Evolutionary conservation across 2,888 invertebrate species (phyloP).

Genomic region (Eristalinus aeneus): DNA sequence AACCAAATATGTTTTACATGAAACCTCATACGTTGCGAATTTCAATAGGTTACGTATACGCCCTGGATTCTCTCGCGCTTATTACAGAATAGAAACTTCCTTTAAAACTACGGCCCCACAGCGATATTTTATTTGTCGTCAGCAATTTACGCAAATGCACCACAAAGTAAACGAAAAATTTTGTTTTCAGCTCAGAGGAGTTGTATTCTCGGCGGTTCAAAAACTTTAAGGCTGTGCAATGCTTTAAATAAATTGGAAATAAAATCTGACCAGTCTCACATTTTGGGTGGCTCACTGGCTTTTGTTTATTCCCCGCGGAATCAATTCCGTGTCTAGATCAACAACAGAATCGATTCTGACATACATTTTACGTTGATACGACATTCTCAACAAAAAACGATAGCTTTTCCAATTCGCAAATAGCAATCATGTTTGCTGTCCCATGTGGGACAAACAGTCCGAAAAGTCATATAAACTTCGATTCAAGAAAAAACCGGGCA

Average conservation of each 20-base stretch:
- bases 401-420: constrained; percentile 6
- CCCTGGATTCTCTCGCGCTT: background rate
- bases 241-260: too few species aligned
- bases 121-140: background rate
- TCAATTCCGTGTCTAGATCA: background rate
- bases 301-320: background rate
- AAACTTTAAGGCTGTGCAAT: too few species aligned
- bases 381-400: constrained; percentile 20
- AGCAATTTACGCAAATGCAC: background rate
- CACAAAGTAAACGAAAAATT: background rate
- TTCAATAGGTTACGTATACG: background rate
- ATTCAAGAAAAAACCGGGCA: background rate
- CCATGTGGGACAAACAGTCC: constrained; percentile 29
- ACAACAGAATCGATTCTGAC: background rate
- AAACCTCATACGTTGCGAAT: constrained; percentile 1
- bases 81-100: background rate
- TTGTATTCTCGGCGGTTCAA: too few species aligned
- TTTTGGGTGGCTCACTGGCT: constrained; percentile 40
- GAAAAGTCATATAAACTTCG: constrained; percentile 48
- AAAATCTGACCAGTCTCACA: background rate
- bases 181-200: background rate
- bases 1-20: constrained; percentile 25
- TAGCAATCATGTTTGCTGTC: background rate
- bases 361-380: background rate
- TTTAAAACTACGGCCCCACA: background rate